Conservation (phyloP, 2,797 vertebrate species). For the Enteromius paludinosus region DNA sequence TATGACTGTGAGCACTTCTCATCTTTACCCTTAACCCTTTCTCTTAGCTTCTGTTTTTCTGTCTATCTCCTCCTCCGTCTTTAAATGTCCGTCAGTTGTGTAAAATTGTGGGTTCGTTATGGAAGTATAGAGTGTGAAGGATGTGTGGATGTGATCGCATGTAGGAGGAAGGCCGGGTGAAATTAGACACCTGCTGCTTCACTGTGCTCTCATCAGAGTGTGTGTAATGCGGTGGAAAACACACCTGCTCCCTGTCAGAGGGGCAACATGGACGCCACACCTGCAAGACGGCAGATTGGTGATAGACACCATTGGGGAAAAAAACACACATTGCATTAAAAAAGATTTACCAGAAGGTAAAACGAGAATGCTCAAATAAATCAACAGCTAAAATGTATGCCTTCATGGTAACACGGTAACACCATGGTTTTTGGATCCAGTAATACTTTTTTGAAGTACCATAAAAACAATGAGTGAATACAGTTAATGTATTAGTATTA, state of each 20-base stretch:
- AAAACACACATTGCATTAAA: not conserved
- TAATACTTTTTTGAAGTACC: not conserved
- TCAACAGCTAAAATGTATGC: not conserved
- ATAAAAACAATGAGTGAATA: not conserved
- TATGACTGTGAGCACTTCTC: constrained; percentile 20
- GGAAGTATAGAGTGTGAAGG: not conserved
- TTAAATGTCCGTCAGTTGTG: not conserved
- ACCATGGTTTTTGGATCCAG: not conserved
- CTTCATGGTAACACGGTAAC: not conserved
- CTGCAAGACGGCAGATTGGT: constrained; percentile 17
- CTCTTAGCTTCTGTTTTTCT: not conserved
- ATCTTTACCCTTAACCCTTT: not conserved
- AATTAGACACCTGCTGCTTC: constrained; percentile 57
- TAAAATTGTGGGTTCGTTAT: not conserved
- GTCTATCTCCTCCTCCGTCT: not conserved
- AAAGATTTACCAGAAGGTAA: not conserved
- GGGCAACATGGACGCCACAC: constrained; percentile 13
- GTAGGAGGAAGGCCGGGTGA: constrained; percentile 28
- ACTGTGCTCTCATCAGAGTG: constrained; percentile 51
- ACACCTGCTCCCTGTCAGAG: constrained; percentile 58
- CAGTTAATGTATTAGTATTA: not conserved
- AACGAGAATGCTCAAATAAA: not conserved
- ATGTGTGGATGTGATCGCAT: constrained; percentile 36
- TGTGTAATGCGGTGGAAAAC: constrained; percentile 57
- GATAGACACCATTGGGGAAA: constrained; percentile 14